Base-by-base conservation (phyloP, 2,797 vertebrate species). In the Florisuga fusca region DNA sequence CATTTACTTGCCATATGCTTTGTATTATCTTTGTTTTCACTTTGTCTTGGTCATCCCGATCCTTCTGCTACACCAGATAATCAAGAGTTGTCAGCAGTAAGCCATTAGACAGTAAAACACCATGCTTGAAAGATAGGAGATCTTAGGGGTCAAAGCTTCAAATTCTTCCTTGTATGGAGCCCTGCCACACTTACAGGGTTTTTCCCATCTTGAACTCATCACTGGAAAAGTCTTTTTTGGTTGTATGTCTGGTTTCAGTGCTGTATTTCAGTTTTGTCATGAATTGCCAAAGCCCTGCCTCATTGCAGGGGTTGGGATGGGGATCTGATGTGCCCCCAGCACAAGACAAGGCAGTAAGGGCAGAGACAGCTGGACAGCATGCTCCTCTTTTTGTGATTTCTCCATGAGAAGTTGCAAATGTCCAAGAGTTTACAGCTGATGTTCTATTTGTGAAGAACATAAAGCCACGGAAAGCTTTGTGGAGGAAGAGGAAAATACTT, bases 1-100 rank as follows among this genome's bases (percentile, higher is more conserved):
- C 12, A 59, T 82, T 93, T 86, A 81, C 84, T 75, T 73, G 15
- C 43, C 95, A 87, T 84, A 45, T 94, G 90, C 53, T 93, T 94
- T 59, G 15, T 71, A 67, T 89, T 87, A 89, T 55, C 74, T 89
- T 82, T 94, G 74, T 9, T 73, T 92, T 92, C 43, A 79, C 48
- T 92, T 82, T 34, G 21, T 58, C 55, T 89, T 74, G 84, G 87
- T 90, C 87, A 92, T 71, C 41, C 14, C 41, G 38, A 33, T 74
- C 59, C 33, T 87, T 90, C 0, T 50, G 5, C 53, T 90, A 36
- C 43, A 69, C n/a, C 57, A 93, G 78, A 92, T 87, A 90, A 91
- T 76, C 78, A 87, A 63, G 74, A 90, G 67, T 5, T 92, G 86
- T 94, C 87, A 87, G 64, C 75, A 94, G 53, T 50, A 82, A 94